Evolutionary conservation across 35 echinoderm and acorn worm species (phyloP).

Genomic region (Lytechinus variegatus): DNA sequence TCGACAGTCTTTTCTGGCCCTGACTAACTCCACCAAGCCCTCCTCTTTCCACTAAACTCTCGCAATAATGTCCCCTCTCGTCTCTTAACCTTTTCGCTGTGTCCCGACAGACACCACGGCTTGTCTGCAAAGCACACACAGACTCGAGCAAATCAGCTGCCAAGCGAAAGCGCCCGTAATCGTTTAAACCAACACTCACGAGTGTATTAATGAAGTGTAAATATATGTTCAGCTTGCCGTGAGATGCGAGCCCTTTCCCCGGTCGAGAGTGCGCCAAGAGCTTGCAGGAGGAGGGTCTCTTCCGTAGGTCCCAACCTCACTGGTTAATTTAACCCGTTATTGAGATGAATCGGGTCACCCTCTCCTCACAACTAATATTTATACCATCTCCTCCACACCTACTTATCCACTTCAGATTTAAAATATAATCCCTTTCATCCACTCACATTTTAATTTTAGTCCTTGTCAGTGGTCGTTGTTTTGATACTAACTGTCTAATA

Average conservation of each 20-base stretch:
- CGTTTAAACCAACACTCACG: conserved; percentile 38
- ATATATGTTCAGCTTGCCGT: conserved; percentile 34
- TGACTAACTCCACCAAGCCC: neutral
- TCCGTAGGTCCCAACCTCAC: neutral
- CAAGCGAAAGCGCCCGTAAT: conserved; percentile 8
- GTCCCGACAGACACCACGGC: neutral
- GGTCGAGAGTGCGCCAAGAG: neutral
- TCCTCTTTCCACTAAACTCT: neutral
- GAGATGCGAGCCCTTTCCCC: neutral
- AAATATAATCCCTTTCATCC: neutral
- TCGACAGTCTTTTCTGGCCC: too few species aligned
- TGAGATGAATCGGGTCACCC: neutral
- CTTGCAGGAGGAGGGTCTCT: neutral
- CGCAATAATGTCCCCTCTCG: neutral
- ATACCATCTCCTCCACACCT: neutral
- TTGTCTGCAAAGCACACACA: conserved; percentile 37
- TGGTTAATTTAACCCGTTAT: neutral
- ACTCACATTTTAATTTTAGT: neutral
- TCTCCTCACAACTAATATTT: neutral
- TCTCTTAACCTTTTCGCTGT: conserved; percentile 31
- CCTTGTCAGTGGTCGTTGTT: neutral
- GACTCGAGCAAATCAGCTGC: conserved; percentile 28
- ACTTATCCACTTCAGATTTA: neutral
- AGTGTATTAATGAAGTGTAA: conserved; percentile 41
- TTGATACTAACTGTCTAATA: neutral